These are phyloP conservation scores for Osmerus eperlanus DNA, from an alignment of 2,113 vertebrate species.

Conservation along the genomic window DNA sequence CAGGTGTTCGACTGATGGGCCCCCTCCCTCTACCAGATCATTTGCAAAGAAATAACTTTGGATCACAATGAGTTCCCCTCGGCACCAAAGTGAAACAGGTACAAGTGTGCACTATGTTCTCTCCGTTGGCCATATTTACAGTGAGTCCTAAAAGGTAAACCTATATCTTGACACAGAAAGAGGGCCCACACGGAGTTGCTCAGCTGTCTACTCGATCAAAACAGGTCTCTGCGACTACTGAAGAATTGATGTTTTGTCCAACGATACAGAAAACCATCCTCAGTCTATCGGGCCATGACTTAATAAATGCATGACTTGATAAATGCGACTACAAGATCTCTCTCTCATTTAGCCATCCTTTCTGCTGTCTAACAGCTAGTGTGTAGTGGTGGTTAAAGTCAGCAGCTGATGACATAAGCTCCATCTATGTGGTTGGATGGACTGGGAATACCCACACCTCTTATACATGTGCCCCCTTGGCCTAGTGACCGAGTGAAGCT, in stretches of 20 bases:
- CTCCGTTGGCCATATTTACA: constrained; percentile 36
- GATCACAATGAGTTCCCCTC: constrained; percentile 35
- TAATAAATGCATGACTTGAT: no score
- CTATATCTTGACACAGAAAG: constrained; percentile 40
- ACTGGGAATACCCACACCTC: no score
- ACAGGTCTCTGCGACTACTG: no score
- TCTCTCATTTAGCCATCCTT: no score
- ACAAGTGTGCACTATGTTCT: constrained; percentile 37
- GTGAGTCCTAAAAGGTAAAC: constrained; percentile 46
- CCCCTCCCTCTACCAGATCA: constrained; percentile 3
- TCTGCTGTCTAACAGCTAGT: no score
- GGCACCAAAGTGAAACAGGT: constrained; percentile 14
- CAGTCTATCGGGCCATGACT: no score
- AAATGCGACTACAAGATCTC: no score
- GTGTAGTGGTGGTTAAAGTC: no score
- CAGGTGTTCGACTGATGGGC: background rate
- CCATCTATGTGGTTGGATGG: no score
- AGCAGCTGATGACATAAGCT: no score
- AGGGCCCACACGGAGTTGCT: constrained; percentile 13
- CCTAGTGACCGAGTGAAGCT: constrained; percentile 27
- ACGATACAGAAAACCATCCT: no score
- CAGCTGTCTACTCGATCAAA: constrained; percentile 9
- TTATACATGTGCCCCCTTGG: constrained; percentile 13
- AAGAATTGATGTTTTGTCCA: no score
- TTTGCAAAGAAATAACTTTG: constrained; percentile 38